A percentile compares a stretch with the other conserved stretches of the same genome.
Evolutionary conservation across 2,113 vertebrate species (phyloP).

Genomic region (Tachycineta bicolor): DNA sequence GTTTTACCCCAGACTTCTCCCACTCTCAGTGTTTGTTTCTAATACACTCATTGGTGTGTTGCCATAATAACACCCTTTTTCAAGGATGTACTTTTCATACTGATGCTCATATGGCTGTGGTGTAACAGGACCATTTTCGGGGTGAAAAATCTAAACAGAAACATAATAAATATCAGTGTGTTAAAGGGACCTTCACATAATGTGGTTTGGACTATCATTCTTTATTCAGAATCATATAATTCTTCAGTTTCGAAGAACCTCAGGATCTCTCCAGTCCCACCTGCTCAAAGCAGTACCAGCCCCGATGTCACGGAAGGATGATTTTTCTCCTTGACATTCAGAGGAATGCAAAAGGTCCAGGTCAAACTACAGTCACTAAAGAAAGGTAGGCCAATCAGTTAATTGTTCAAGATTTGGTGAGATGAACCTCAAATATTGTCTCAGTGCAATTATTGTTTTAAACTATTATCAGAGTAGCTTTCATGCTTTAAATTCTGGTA

Average conservation of each 20-base stretch:
- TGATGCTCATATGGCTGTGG: neutral
- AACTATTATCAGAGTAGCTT: neutral
- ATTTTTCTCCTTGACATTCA: neutral
- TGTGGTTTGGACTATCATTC: neutral
- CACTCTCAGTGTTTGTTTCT: neutral
- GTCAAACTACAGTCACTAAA: neutral
- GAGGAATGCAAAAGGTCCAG: neutral
- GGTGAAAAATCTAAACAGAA: neutral
- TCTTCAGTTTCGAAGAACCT: neutral
- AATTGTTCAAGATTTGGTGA: neutral
- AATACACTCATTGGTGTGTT: neutral
- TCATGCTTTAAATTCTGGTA: neutral
- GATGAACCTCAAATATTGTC: neutral
- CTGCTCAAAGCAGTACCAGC: neutral
- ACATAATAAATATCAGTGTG: neutral
- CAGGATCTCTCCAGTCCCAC: neutral
- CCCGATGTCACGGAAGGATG: neutral
- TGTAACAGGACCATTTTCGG: neutral
- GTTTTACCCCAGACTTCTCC: neutral
- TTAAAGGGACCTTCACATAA: neutral
- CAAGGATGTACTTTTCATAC: neutral
- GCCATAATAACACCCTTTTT: neutral
- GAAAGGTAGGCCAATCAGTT: neutral
- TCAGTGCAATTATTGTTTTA: neutral
- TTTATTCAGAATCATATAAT: neutral